A percentile compares a stretch with the other conserved stretches of the same genome.
Evolutionary conservation across 2,888 invertebrate species (phyloP).

Genomic region (Platynereis dumerilii): DNA sequence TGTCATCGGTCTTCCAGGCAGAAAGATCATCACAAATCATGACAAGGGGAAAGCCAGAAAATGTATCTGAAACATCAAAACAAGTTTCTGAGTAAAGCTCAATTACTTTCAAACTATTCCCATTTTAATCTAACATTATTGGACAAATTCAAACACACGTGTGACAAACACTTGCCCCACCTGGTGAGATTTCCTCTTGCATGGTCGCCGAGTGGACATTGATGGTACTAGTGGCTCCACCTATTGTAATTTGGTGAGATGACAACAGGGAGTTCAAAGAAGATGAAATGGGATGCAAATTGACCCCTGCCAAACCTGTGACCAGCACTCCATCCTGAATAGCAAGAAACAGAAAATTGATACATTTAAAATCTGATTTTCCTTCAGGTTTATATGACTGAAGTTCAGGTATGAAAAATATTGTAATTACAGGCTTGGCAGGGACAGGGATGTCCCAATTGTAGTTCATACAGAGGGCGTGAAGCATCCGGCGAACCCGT

Average conservation of each 20-base stretch:
- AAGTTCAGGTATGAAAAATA: background rate
- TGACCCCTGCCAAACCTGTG: background rate
- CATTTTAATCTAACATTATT: too few relatives aligned
- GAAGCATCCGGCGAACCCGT: background rate
- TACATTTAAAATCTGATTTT: too few relatives aligned
- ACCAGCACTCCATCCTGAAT: background rate
- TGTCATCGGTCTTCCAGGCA: background rate
- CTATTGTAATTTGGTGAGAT: too few relatives aligned
- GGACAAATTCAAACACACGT: too few relatives aligned
- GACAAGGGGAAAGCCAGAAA: background rate
- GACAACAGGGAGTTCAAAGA: background rate
- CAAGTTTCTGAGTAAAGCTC: too few relatives aligned
- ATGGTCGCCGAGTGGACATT: too few relatives aligned
- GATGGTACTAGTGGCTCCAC: too few relatives aligned
- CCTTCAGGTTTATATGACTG: too few relatives aligned
- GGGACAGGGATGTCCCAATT: background rate
- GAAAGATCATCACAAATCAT: background rate
- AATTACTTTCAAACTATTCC: too few relatives aligned
- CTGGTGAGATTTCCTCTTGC: too few relatives aligned
- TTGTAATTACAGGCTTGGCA: conserved; percentile 2
- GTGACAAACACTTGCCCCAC: too few relatives aligned
- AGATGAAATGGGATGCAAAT: background rate
- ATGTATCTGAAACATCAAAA: background rate
- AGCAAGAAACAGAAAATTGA: background rate
- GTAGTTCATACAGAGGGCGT: background rate